Conservation (phyloP, 2,888 invertebrate genomes). For the Lycophotia porphyrea region DNA sequence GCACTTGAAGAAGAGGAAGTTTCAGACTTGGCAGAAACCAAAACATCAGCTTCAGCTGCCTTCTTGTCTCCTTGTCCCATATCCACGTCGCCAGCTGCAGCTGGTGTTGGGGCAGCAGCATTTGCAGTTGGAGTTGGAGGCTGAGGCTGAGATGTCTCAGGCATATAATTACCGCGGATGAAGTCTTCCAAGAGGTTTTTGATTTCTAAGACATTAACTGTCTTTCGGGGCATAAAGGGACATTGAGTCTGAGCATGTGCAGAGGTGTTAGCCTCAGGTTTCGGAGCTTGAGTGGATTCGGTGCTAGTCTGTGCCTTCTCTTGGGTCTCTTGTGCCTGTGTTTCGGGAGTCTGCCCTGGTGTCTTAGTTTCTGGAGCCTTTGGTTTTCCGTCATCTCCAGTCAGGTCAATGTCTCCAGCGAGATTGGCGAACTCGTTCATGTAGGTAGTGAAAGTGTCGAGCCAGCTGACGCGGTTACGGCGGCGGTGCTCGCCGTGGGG, state of each 20-base stretch:
- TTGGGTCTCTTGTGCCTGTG: conserved; percentile 50
- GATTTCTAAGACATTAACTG: conserved; percentile 26
- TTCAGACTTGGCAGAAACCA: conserved; percentile 55
- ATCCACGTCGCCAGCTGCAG: conserved; percentile 67
- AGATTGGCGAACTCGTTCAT: conserved; percentile 90
- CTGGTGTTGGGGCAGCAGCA: conserved; percentile 41
- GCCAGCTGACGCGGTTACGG: conserved; percentile 81
- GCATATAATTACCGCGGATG: conserved; percentile 15
- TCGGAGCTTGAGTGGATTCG: conserved; percentile 55
- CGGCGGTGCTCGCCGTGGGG: conserved; percentile 69
- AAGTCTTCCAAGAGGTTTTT: conserved; percentile 26
- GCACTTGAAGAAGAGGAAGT: conserved; percentile 61
- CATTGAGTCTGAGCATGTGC: conserved; percentile 41
- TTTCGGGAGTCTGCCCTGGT: conserved; percentile 33
- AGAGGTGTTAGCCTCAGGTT: conserved; percentile 53
- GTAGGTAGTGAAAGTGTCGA: conserved; percentile 86
- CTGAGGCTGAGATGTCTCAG: conserved; percentile 18
- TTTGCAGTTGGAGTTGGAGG: conserved; percentile 23
- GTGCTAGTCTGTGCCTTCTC: conserved; percentile 51
- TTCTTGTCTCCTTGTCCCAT: conserved; percentile 73
- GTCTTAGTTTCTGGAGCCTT: conserved; percentile 59
- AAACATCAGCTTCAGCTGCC: conserved; percentile 51
- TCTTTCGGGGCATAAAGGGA: conserved; percentile 32
- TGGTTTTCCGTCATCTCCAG: conserved; percentile 57
- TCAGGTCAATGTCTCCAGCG: conserved; percentile 81